Base-by-base conservation (phyloP, 92 coral and sea anemone genomes). In the Pocillopora meandrina region DNA sequence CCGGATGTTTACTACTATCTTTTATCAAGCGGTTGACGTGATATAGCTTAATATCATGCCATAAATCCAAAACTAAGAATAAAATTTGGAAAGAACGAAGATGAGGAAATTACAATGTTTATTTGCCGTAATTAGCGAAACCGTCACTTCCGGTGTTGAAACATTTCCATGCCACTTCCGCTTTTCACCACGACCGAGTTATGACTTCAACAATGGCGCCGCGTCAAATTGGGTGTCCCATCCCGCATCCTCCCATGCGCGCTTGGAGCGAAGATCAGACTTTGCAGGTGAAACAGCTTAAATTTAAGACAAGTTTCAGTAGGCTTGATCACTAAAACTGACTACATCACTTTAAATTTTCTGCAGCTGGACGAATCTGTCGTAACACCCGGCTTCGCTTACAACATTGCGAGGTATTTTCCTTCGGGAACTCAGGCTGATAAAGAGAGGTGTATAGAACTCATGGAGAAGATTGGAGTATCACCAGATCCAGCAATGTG, bases 121-220 rank as follows among this genome's bases (percentile, higher is more conserved):
- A 7, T 42, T 42, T 42, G 52, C 8, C 52, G 52, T 42, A 42
- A 3, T 42, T 42, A 42, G 52, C 20, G 9, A 60, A 10, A 21
- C 42, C 21, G 8, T 42, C 4, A 63, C 84, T 79, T 79, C 84
- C 84, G 84, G 84, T 66, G 55, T 11, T 33, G 52, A 57, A 18
- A 33, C 77, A 52, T 23, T 18, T 21, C 61, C 63, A 18, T 33
- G 42, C 33, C 59, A 82, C 77, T 80, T 80, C 75, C 75, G 85
- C 59, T 26, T 23, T 72, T 14, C 19, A 74, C 35, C 69, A 58
- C 86, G 63, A 65, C 77, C 62, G 70, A 61, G 70, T 71, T 84
- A 81, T 93, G 95, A 93, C 97, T 89, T 93, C 95, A 85, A 90
- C 92, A 94, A 94, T 92, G 98, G 91, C 88, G 70, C 90, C 95